Evolutionary conservation across 1,140 invertebrate genomes (phyloP), one percentile per base, ranked within the genome.

Genomic region (Zaprionus gabonicus): DNA sequence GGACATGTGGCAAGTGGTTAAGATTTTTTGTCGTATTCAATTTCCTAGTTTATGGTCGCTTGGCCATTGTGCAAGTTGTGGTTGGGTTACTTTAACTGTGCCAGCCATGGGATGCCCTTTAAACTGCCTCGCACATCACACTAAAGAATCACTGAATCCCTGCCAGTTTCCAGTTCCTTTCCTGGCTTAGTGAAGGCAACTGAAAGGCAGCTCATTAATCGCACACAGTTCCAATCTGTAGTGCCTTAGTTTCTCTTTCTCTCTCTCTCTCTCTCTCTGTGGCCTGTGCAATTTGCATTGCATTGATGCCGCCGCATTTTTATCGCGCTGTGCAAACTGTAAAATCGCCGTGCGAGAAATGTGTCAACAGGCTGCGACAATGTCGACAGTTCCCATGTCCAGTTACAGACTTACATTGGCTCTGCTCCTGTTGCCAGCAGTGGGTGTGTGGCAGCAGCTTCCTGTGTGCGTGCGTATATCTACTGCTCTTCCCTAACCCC

Each of bases 11-110:
- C 62, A 72, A 82, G 81, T 88, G 81, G 84, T 88, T 87, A 81
- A 88, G 84, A 87, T 87, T 84, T 87, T 88, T 87, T 78, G 65
- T 81, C 84, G 84, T 88, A 88, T 88, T 87, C 84, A 88, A 87
- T 87, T 87, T 87, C 73, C 56, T 77, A 78, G 69, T 82, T 87
- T 87, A 82, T 87, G 70, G 25, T n/a, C 13, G 41, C 41, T 34
- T 34, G 31, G 6, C 63, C 55, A 65, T 63, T 67, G 31, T 65
- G 9, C 36, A 28, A 38, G 23, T 15, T 28, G 6, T 23, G 13
- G 15, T 62, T 12, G 27, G 76, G 72, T 66, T 55, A 83, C 76
- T 20, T 51, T 28, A 34, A 27, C 64, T 80, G 71, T 73, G 70
- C 23, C 60, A 55, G 59, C 60, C 41, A 9, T 31, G 28, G 28